These are phyloP conservation scores for Gambusia yucatana DNA, from an alignment of 2,797 vertebrate species.

Conservation along the genomic window DNA sequence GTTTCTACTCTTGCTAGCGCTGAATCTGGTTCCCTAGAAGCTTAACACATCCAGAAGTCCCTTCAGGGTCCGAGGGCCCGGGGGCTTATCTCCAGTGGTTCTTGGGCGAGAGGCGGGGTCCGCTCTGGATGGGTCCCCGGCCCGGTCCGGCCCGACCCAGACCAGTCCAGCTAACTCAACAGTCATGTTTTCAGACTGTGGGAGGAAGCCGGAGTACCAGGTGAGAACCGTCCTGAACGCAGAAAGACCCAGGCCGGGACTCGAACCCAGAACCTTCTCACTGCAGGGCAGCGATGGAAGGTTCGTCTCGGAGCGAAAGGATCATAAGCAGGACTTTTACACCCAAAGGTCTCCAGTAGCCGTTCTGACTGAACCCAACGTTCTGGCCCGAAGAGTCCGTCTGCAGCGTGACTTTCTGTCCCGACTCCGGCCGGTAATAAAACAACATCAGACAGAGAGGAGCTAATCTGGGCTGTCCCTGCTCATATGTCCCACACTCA, in stretches of 20 bases:
- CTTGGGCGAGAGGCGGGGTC: too few relatives aligned
- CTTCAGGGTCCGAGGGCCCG: too few relatives aligned
- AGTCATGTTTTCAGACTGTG: neutral
- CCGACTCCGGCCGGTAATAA: neutral
- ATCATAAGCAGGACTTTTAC: neutral
- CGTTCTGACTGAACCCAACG: too few relatives aligned
- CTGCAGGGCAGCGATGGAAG: neutral
- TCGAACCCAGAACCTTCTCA: neutral
- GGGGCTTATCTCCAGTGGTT: too few relatives aligned
- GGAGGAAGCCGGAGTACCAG: neutral
- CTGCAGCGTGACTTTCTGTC: neutral
- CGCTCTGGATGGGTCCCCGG: too few relatives aligned
- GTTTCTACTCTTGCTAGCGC: too few relatives aligned
- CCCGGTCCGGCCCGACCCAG: too few relatives aligned
- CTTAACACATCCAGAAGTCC: too few relatives aligned
- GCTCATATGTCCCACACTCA: conserved; percentile 18
- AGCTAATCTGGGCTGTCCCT: neutral
- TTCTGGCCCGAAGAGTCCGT: neutral
- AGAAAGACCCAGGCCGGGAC: neutral
- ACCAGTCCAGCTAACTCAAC: too few relatives aligned
- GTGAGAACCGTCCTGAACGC: neutral
- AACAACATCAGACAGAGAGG: neutral
- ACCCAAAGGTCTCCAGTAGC: neutral
- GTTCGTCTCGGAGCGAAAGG: neutral
- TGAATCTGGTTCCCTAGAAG: too few relatives aligned